Conservation (phyloP, 2,113 vertebrate genomes). For the Silurus asotus region DNA sequence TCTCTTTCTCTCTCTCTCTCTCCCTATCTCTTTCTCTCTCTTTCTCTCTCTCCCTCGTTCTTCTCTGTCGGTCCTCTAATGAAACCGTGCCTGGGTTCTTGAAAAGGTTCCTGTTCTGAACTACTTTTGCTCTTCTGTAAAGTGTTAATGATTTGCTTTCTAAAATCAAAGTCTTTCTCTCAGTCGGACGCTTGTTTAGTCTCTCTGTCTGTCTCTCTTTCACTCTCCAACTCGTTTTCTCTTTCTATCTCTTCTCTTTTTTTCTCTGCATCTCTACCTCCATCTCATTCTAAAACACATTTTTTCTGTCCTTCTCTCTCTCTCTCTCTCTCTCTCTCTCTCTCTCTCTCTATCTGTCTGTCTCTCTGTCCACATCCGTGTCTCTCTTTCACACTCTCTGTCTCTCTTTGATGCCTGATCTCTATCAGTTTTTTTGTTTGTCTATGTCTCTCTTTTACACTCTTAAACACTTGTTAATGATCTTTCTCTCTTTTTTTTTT, state of each 20-base stretch:
- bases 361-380: neutral
- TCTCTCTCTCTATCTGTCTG: neutral
- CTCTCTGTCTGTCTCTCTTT: neutral
- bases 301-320: neutral
- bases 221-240: neutral
- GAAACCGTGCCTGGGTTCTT: neutral
- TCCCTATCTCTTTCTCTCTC: neutral
- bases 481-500: conserved; percentile 8
- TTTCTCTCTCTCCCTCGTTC: neutral
- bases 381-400: neutral
- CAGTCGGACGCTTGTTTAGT: neutral
- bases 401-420: neutral
- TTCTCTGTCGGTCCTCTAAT: neutral
- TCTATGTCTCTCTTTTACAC: conserved; percentile 29
- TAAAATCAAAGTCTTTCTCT: neutral
- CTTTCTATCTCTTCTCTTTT: too few relatives aligned
- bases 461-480: neutral
- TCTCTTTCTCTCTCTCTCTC: too few relatives aligned
- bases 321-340: neutral
- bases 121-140: neutral
- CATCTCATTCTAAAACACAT: neutral
- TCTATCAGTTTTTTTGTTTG: neutral
- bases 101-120: neutral
- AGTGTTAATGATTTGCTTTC: neutral
- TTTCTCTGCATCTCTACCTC: neutral